Conservation (phyloP, 2,113 vertebrate genomes). For the Rhea pennata region DNA sequence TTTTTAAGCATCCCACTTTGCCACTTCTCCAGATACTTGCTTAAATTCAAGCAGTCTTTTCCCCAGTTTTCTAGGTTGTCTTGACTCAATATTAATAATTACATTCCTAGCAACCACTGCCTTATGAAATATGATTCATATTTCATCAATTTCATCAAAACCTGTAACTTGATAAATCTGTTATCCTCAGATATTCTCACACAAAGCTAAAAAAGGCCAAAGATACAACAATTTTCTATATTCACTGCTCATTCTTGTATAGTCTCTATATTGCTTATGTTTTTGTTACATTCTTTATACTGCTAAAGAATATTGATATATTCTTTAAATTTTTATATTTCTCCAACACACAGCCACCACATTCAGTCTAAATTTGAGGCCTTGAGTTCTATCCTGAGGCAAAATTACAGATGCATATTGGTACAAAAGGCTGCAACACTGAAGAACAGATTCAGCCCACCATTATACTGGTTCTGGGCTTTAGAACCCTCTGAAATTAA, state of each 20-base stretch:
- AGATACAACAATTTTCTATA: background rate
- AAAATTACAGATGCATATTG: background rate
- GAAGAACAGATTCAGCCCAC: background rate
- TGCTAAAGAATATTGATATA: background rate
- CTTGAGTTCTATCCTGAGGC: too few species aligned
- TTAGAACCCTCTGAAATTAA: background rate
- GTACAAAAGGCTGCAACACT: background rate
- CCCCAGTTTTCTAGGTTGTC: background rate
- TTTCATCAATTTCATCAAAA: background rate
- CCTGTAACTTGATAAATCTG: background rate
- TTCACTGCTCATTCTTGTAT: background rate
- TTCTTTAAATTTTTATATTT: background rate
- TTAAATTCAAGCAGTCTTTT: background rate
- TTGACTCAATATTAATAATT: background rate
- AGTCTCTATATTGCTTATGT: background rate
- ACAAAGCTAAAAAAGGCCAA: background rate
- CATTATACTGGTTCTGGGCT: rapidly evolving
- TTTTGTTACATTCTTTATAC: background rate
- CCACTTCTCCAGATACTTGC: background rate
- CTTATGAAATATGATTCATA: background rate
- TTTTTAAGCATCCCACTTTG: background rate
- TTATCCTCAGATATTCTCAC: background rate
- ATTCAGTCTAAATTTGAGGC: background rate
- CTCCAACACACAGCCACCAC: background rate
- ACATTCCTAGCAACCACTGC: background rate